Evolutionary conservation across 2,113 vertebrate species (phyloP).

Genomic region (Barnardius zonarius): DNA sequence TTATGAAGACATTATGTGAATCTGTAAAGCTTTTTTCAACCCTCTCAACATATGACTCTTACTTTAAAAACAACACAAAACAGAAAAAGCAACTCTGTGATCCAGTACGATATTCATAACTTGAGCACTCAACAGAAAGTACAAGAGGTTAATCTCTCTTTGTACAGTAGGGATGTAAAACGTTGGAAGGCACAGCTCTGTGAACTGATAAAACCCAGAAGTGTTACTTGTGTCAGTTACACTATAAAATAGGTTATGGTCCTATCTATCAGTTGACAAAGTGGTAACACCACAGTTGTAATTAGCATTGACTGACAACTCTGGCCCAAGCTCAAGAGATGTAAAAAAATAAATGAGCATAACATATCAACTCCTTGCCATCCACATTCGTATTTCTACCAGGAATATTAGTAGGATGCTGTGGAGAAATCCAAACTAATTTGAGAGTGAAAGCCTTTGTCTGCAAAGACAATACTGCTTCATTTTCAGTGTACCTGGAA

Average conservation of each 20-base stretch:
- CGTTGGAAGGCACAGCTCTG: not conserved
- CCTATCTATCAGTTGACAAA: not conserved
- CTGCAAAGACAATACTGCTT: rapidly evolving
- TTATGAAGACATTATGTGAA: not conserved
- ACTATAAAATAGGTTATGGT: not conserved
- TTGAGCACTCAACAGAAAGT: not conserved
- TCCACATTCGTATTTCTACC: rapidly evolving
- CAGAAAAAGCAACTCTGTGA: not conserved
- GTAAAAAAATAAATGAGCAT: not conserved
- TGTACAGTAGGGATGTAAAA: not conserved
- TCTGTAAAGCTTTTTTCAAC: not conserved
- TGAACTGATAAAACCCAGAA: not conserved
- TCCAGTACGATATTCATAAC: not conserved
- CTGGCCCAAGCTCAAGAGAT: slow-evolving; percentile 21
- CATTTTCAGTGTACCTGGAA: not conserved
- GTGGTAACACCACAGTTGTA: not conserved
- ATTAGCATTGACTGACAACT: slow-evolving; percentile 19
- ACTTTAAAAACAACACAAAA: not conserved
- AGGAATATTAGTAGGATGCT: not conserved
- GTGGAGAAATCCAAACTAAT: not conserved
- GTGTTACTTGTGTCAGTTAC: not conserved
- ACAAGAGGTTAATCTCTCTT: not conserved
- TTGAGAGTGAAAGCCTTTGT: not conserved
- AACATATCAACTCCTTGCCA: not conserved
- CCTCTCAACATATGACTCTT: not conserved